Evolutionary conservation across 1,140 invertebrate genomes (phyloP), one percentile per base, ranked within the genome.

Genomic region (Ostrea edulis): DNA sequence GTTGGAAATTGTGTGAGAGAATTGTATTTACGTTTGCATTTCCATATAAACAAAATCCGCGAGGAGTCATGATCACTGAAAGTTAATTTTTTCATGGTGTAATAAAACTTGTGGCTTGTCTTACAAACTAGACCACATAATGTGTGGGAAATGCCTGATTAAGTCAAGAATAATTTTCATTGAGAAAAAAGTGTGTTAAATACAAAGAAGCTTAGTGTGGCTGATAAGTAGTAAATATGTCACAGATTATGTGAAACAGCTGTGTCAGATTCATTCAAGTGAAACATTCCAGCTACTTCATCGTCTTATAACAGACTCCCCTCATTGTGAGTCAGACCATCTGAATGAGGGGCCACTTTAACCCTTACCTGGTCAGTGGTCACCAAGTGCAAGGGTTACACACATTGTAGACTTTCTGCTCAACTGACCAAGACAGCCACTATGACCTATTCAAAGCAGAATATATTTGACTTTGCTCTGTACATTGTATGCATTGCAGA

Each of bases 221-320:
- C 4, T 62, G 55, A 29, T 77, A 17, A 77, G 68, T 77, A 71
- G 25, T 4, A 29, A 71, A 35, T n/a, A n/a, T 35, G 68, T 25
- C 68, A 25, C 25, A 77, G 25, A 29, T 77, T 77, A 44, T 77
- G 11, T 29, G 25, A 14, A 77, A 29, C 68, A 77, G 68, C 68
- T 77, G 68, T 77, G 14, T 77, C 68, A 29, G 68, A 77, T 77
- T 77, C 68, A 77, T 11, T 77, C 25, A 35, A 29, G 68, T 77
- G 12, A 77, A 77, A 77, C 68, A 77, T 77, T 77, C 68, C 68
- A 77, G 68, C 68, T 14, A 35, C 68, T 35, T 29, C 68, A 29
- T 44, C 25, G 35, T 77, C 68, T 77, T 77, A 5, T 35, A 29
- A 14, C 0, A 35, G 8, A 77, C 68, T 11, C 29, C 68, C 12